phyloP scores from a whole-genome alignment of 2,797 vertebrate species.

The Macroramphosus scolopax region DNA sequence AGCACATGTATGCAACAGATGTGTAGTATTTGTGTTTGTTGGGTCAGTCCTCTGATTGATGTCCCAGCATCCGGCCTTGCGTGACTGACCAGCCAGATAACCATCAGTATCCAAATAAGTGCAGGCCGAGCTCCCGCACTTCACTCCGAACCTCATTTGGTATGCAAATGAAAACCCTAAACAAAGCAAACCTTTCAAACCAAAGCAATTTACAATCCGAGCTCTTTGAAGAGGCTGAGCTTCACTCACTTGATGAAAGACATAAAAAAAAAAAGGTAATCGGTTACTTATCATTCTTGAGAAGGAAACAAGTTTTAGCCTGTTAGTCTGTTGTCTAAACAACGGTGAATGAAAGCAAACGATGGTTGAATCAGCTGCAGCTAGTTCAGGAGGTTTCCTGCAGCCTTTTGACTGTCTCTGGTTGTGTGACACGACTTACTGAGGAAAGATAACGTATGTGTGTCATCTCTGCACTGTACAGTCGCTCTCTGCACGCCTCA shows the following conservation, averaged over 20 bases:
- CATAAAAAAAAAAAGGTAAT: slow-evolving; percentile 15
- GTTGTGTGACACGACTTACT: too few species aligned
- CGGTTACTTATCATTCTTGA: slow-evolving; percentile 21
- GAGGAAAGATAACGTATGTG: too few species aligned
- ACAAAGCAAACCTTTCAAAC: slow-evolving; percentile 81
- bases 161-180: slow-evolving; percentile 78
- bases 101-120: slow-evolving; percentile 83
- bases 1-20: slow-evolving; percentile 7
- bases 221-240: slow-evolving; percentile 38
- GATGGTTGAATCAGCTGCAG: too few species aligned
- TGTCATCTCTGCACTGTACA: too few species aligned
- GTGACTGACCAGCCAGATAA: slow-evolving; percentile 76
- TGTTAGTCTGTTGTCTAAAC: too few species aligned
- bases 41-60: slow-evolving; percentile 52
- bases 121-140: slow-evolving; percentile 67
- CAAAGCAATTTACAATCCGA: slow-evolving; percentile 52
- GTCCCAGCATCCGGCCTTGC: slow-evolving; percentile 67
- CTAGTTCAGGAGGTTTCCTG: too few species aligned
- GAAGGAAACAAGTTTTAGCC: neutral
- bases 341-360: too few species aligned
- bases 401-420: too few species aligned
- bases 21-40: slow-evolving; percentile 38
- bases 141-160: slow-evolving; percentile 77
- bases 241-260: slow-evolving; percentile 24
- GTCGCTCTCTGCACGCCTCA: too few species aligned